These are phyloP conservation scores for Ditylenchus dipsaci DNA, from an alignment of 1,140 invertebrate species.

Conservation along the genomic window DNA sequence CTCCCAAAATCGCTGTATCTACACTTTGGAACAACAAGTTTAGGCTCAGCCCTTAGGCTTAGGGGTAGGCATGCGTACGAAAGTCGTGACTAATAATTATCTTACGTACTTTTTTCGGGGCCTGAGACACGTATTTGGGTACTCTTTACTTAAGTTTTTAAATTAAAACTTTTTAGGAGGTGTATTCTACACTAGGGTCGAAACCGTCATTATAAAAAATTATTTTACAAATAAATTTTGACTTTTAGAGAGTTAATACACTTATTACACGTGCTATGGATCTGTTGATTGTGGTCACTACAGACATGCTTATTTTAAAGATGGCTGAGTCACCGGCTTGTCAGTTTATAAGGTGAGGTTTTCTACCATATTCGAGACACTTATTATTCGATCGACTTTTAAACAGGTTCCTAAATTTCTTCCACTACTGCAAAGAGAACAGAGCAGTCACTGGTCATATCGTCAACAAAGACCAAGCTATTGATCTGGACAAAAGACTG, in stretches of 20 bases:
- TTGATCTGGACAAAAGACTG: not conserved
- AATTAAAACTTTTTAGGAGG: not conserved
- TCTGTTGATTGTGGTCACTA: conserved; percentile 34
- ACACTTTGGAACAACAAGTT: too few relatives aligned
- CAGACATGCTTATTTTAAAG: not conserved
- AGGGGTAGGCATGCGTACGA: too few relatives aligned
- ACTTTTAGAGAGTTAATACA: conserved; percentile 37
- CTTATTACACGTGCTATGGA: conserved; percentile 37
- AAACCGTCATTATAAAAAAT: too few relatives aligned
- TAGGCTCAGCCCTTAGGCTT: too few relatives aligned
- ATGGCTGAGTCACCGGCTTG: not conserved
- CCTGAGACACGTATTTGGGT: too few relatives aligned
- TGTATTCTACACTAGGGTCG: not conserved
- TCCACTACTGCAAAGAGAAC: not conserved
- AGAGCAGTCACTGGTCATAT: not conserved
- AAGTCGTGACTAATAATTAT: too few relatives aligned
- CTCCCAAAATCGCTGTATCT: too few relatives aligned
- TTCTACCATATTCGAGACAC: too few relatives aligned
- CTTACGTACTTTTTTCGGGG: too few relatives aligned
- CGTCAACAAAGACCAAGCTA: not conserved
- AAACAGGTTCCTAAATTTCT: not conserved
- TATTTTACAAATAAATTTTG: not conserved
- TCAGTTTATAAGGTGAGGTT: not conserved
- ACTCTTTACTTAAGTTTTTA: too few relatives aligned
- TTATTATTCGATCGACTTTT: too few relatives aligned